Evolutionary conservation across 2,888 invertebrate species (phyloP).

Genomic region (Xestoiulus laeticollis): DNA sequence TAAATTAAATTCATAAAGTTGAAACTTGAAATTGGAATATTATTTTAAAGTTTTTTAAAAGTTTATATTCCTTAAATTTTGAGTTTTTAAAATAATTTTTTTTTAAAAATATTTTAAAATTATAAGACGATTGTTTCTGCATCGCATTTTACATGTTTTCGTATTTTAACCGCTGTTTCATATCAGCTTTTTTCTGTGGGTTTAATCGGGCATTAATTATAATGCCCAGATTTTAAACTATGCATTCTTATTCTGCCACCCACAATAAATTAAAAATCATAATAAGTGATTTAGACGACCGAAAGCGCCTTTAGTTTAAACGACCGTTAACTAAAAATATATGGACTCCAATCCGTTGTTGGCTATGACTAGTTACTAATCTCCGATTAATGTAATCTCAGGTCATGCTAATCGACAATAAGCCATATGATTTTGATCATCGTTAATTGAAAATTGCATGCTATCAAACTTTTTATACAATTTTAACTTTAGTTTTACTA

Average conservation of each 20-base stretch:
- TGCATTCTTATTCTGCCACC: slow-evolving; percentile 23
- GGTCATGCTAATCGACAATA: background rate
- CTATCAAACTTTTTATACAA: no score
- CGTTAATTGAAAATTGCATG: background rate
- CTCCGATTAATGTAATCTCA: background rate
- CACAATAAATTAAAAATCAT: background rate
- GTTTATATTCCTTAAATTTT: background rate
- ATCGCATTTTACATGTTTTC: background rate
- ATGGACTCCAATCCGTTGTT: background rate
- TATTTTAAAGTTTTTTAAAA: background rate
- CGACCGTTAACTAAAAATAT: background rate
- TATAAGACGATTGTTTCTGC: no score
- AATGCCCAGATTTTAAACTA: background rate
- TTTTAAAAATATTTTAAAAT: no score
- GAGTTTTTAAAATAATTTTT: no score
- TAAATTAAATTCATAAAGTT: background rate
- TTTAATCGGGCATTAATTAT: background rate
- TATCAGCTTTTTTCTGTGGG: background rate
- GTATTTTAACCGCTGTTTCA: background rate
- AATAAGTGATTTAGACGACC: background rate
- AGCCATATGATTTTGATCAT: background rate
- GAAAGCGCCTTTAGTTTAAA: background rate
- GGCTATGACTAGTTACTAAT: no score
- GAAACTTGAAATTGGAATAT: background rate
- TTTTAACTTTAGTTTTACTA: no score